Evolutionary conservation across 2,113 vertebrate genomes (phyloP).

Genomic region (Paracanthobrama guichenoti): DNA sequence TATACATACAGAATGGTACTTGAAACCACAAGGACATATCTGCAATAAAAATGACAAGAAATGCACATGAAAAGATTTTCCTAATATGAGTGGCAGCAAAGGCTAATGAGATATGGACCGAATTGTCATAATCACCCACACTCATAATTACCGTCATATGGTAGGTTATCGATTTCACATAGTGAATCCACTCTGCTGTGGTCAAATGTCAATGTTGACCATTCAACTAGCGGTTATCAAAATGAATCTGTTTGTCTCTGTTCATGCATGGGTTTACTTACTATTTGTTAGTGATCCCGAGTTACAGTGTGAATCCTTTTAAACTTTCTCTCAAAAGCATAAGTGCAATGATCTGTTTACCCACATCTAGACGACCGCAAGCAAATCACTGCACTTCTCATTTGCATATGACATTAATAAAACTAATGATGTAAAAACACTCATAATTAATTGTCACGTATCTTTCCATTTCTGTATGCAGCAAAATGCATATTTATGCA

Average conservation of each 20-base stretch:
- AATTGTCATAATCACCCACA: neutral
- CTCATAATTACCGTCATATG: neutral
- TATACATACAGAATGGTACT: neutral
- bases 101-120: neutral
- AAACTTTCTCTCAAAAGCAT: constrained; percentile 24
- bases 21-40: neutral
- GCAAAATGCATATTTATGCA: constrained; percentile 56
- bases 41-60: neutral
- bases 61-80: neutral
- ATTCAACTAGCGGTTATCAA: neutral
- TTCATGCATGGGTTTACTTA: neutral
- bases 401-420: constrained; percentile 69
- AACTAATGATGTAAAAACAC: constrained; percentile 74
- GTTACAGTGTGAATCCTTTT: constrained; percentile 21
- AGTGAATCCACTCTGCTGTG: constrained; percentile 1
- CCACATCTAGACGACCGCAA: constrained; percentile 54
- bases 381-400: constrained; percentile 60
- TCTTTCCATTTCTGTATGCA: constrained; percentile 61
- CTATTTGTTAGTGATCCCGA: neutral
- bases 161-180: neutral
- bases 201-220: constrained; percentile 26
- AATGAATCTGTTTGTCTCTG: neutral
- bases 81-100: neutral
- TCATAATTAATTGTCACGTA: constrained; percentile 71
- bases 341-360: constrained; percentile 70